Evolutionary conservation across 2,888 invertebrate species (phyloP), one percentile per base, ranked within the genome.

Genomic region (Agonum fuliginosum): DNA sequence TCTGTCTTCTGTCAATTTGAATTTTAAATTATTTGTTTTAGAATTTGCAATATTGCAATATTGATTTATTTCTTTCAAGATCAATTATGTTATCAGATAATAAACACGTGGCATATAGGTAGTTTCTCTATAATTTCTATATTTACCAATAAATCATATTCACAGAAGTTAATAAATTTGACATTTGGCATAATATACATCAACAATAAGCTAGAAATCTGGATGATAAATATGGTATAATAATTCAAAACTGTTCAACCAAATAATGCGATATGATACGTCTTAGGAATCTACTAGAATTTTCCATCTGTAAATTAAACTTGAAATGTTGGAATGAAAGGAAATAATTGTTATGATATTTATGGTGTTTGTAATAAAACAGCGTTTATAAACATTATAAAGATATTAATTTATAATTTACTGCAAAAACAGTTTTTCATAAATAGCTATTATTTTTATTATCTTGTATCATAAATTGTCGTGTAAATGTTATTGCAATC

Each of bases 351-450:
- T 62, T 14, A 19, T n/a, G 20, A 62, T 62, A 62, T 30, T 62
- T 62, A 62, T 62, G 17, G 17, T 19, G 27, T 30, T 62, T 54
- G 30, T 30, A 22, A n/a, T 54, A 54, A 54, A 54, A 51, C n/a
- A n/a, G 37, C n/a, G n/a, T 8, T 37, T 37, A n/a, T 54, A 54
- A 54, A 54, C 54, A 54, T 54, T 54, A 54, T 54, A 54, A 54
- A 54, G 54, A 54, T 54, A 54, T 54, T 54, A 54, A 48, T 54
- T 22, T 24, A 22, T 24, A 54, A 54, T 54, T 54, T 54, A 54
- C 24, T 54, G 54, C 22, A 24, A 12, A 54, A 54, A 54, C 22
- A 48, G 3, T 51, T 22, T 54, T 37, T n/a, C 8, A 10, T 37
- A 37, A 5, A 6, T 37, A 37, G 4, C 8, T 37, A 37, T 37